Percentiles rank a stretch among this genome's conserved stretches.
Conservation (phyloP, 2,113 vertebrate species). For the Elephantulus edwardii region DNA sequence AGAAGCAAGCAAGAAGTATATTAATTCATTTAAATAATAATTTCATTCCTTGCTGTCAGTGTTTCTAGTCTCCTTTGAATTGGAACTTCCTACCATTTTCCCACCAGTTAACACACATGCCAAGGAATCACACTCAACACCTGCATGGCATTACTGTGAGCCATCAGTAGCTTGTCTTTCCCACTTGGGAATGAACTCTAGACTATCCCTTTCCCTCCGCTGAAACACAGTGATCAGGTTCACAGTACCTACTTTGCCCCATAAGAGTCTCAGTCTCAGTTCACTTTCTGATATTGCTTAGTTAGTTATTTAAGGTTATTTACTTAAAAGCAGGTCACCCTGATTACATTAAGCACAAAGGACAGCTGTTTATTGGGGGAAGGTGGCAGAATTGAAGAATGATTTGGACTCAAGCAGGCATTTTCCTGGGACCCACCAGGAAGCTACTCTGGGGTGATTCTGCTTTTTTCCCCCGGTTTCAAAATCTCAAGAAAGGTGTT, state of each 20-base stretch:
- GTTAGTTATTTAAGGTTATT: slow-evolving; percentile 2
- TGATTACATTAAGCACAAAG: slow-evolving; percentile 17
- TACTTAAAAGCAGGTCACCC: slow-evolving; percentile 20
- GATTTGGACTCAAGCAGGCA: neutral
- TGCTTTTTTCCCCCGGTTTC: neutral
- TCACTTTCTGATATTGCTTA: neutral
- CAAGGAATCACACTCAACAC: neutral
- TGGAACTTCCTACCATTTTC: neutral
- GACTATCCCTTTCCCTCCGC: neutral
- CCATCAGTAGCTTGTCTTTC: neutral
- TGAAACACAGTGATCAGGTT: slow-evolving; percentile 27
- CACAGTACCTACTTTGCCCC: neutral
- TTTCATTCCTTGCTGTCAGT: neutral
- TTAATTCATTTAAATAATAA: slow-evolving; percentile 2
- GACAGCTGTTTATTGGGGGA: neutral
- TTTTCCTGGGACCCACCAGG: no score
- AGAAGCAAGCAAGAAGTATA: neutral
- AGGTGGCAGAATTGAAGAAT: slow-evolving; percentile 25
- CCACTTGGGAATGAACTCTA: neutral
- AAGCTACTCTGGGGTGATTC: no score
- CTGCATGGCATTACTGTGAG: neutral
- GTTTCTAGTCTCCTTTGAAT: neutral
- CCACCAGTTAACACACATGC: neutral
- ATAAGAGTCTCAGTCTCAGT: neutral
- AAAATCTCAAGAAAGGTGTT: slow-evolving; percentile 20